Evolutionary conservation across 2,113 vertebrate species (phyloP).

Genomic region (Puntigrus tetrazona): DNA sequence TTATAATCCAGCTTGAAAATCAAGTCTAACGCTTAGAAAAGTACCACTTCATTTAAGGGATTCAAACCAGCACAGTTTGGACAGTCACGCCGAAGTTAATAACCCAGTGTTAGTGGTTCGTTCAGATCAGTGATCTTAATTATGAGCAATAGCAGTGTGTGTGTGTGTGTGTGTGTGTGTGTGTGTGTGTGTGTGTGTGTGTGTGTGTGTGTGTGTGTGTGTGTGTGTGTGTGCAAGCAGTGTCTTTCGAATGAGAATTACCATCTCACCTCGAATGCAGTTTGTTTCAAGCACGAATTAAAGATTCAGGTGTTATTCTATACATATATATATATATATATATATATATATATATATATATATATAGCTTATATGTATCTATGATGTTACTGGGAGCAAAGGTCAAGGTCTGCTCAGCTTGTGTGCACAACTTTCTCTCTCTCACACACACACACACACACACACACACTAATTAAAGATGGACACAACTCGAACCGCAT

Average conservation of each 20-base stretch:
- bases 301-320: conserved; percentile 20
- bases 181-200: neutral
- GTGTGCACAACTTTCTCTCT: too few relatives aligned
- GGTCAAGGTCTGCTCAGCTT: conserved; percentile 22
- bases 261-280: conserved; percentile 1
- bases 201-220: neutral
- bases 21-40: neutral
- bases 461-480: conserved; percentile 36
- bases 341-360: neutral
- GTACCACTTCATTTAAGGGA: neutral
- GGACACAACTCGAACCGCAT: neutral
- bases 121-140: neutral
- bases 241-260: neutral
- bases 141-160: neutral
- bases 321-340: neutral
- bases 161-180: neutral
- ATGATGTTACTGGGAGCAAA: neutral
- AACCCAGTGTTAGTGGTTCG: neutral
- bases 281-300: conserved; percentile 1
- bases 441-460: neutral
- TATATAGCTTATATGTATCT: too few relatives aligned
- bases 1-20: neutral
- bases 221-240: neutral
- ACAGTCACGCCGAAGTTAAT: neutral
- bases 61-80: neutral